Percentiles rank a stretch among this genome's conserved stretches.
phyloP scores from a whole-genome alignment of 2,797 vertebrate species.

The Sparus aurata region DNA sequence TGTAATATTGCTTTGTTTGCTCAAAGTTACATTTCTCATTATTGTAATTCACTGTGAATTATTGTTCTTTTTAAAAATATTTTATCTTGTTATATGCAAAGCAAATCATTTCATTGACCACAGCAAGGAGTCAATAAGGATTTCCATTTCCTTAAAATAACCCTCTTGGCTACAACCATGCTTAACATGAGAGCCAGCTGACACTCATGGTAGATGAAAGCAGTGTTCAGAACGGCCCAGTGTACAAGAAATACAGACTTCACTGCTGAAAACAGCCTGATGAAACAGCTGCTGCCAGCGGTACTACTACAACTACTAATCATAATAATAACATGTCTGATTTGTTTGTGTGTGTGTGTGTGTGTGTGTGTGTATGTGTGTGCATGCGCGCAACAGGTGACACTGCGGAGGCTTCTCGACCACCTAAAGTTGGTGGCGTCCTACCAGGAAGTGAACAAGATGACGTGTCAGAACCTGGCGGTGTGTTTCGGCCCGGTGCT shows the following conservation, averaged over 20 bases:
- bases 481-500: constrained; percentile 98
- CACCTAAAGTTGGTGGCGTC: constrained; percentile 97
- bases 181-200: no score
- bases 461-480: constrained; percentile 98
- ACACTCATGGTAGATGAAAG: no score
- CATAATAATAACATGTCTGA: constrained; percentile 57
- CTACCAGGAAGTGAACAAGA: constrained; percentile 95
- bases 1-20: neutral
- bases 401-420: constrained; percentile 93
- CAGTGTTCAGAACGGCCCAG: no score
- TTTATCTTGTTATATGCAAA: no score
- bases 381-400: constrained; percentile 83
- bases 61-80: no score
- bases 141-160: no score
- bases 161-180: no score
- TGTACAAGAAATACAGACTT: neutral
- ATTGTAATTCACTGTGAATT: no score
- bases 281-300: constrained; percentile 15
- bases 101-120: no score
- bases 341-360: constrained; percentile 39
- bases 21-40: neutral
- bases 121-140: no score
- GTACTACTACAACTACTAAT: constrained; percentile 48
- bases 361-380: constrained; percentile 13
- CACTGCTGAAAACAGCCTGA: neutral